Percentiles rank a stretch among this genome's conserved stretches.
These are phyloP conservation scores for Schizothorax lantsangensis DNA, from an alignment of 2,797 vertebrate genomes.

Conservation along the genomic window DNA sequence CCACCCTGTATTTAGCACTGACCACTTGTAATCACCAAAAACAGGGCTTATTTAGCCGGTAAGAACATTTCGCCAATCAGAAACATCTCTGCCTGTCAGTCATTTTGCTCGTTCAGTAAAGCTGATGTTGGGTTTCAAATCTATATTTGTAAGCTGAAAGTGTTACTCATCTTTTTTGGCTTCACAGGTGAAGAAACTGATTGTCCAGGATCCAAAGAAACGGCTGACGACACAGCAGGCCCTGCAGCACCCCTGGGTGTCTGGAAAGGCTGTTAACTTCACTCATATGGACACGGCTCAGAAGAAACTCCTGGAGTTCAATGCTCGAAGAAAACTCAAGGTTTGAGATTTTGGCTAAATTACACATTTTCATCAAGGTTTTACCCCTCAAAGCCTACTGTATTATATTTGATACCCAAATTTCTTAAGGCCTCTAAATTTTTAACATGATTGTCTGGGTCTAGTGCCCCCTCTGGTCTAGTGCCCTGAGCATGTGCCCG, in stretches of 20 bases:
- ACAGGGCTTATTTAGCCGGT: neutral
- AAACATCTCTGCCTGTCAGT: neutral
- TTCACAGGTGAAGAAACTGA: slow-evolving; percentile 85
- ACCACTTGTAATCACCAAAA: neutral
- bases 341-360: slow-evolving; percentile 61
- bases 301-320: slow-evolving; percentile 91
- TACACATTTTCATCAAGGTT: neutral
- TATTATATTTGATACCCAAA: neutral
- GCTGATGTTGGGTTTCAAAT: neutral
- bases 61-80: neutral
- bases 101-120: neutral
- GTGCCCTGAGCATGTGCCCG: neutral
- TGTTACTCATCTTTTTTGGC: slow-evolving; percentile 8
- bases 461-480: neutral
- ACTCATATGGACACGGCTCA: slow-evolving; percentile 89
- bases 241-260: slow-evolving; percentile 89
- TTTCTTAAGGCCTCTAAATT: neutral
- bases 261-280: slow-evolving; percentile 88
- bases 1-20: neutral
- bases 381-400: neutral
- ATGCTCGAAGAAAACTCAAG: slow-evolving; percentile 89
- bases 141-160: neutral
- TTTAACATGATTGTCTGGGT: neutral
- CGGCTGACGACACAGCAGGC: slow-evolving; percentile 86
- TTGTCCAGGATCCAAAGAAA: slow-evolving; percentile 89